phyloP scores from a whole-genome alignment of 2,797 vertebrate genomes.

The Loris lydekkerianus region DNA sequence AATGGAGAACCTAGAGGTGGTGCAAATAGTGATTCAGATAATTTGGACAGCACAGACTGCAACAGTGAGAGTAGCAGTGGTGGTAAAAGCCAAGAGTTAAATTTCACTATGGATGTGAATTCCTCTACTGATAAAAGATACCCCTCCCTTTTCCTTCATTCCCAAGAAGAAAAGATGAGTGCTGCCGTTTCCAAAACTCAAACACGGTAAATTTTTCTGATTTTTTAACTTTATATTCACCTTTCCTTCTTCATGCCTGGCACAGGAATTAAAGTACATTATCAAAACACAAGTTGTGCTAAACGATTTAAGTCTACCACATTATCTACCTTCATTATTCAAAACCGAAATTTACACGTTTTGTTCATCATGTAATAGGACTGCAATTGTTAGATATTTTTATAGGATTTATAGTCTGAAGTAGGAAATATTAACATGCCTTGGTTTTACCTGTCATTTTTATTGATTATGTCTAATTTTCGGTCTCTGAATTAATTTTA shows the following conservation, averaged over 20 bases:
- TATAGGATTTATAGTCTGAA: slow-evolving; percentile 59
- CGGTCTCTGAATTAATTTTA: slow-evolving; percentile 54
- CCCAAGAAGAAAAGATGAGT: slow-evolving; percentile 93
- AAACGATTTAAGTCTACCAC: slow-evolving; percentile 32
- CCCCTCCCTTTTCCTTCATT: slow-evolving; percentile 89
- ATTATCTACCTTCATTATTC: slow-evolving; percentile 45
- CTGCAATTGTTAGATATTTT: slow-evolving; percentile 54
- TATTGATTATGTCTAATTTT: slow-evolving; percentile 30
- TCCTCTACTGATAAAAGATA: slow-evolving; percentile 94
- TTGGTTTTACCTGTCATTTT: slow-evolving; percentile 71
- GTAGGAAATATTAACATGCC: slow-evolving; percentile 63
- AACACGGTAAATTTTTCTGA: slow-evolving; percentile 90
- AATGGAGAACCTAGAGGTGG: slow-evolving; percentile 96
- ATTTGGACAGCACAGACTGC: slow-evolving; percentile 97
- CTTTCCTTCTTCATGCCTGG: slow-evolving; percentile 51
- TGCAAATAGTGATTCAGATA: slow-evolving; percentile 97
- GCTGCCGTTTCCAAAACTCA: slow-evolving; percentile 92
- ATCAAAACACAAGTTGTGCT: slow-evolving; percentile 41
- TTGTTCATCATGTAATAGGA: slow-evolving; percentile 36
- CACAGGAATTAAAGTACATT: slow-evolving; percentile 52
- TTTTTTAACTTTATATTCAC: slow-evolving; percentile 68
- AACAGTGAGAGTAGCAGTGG: slow-evolving; percentile 97
- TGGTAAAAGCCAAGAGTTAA: slow-evolving; percentile 97
- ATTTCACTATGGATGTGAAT: slow-evolving; percentile 92
- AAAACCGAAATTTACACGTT: slow-evolving; percentile 57